Conservation (phyloP, 2,888 invertebrate genomes). For the Malthinus flaveolus region DNA sequence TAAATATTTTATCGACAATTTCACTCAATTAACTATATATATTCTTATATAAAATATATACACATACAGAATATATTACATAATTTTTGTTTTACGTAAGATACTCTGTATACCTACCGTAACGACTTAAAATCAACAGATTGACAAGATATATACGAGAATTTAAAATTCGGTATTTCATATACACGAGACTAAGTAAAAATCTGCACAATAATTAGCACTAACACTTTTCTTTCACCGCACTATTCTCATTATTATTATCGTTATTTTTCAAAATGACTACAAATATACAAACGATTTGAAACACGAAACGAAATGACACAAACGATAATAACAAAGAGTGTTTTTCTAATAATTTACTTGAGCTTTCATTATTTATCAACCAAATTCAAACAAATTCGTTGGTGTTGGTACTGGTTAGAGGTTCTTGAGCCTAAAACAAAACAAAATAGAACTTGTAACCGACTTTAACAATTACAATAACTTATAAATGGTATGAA, state of each 20-base stretch:
- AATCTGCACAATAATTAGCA: constrained; percentile 18
- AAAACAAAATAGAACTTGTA: constrained; percentile 45
- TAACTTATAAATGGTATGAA: constrained; percentile 34
- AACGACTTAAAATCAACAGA: constrained; percentile 20
- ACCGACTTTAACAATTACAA: constrained; percentile 44
- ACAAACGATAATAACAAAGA: constrained; percentile 16
- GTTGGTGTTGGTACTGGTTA: constrained; percentile 78
- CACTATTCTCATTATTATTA: constrained; percentile 16
- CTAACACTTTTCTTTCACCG: constrained; percentile 23
- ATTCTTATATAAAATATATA: constrained; percentile 1
- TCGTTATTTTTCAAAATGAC: constrained; percentile 2
- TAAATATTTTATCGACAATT: constrained; percentile 17
- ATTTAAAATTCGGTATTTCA: constrained; percentile 17
- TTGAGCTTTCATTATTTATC: constrained; percentile 20
- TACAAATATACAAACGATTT: constrained; percentile 6
- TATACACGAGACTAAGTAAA: constrained; percentile 21
- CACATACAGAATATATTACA: constrained; percentile 1
- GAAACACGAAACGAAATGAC: constrained; percentile 2
- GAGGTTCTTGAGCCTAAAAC: constrained; percentile 80
- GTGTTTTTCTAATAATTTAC: constrained; percentile 22
- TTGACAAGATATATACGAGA: constrained; percentile 9
- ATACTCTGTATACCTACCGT: not conserved
- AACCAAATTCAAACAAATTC: constrained; percentile 69
- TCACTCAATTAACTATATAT: constrained; percentile 2
- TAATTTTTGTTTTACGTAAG: constrained; percentile 7